Evolutionary conservation across 2,797 vertebrate species (phyloP), one percentile per base, ranked within the genome.

Genomic region (Enteromius radiatus): DNA sequence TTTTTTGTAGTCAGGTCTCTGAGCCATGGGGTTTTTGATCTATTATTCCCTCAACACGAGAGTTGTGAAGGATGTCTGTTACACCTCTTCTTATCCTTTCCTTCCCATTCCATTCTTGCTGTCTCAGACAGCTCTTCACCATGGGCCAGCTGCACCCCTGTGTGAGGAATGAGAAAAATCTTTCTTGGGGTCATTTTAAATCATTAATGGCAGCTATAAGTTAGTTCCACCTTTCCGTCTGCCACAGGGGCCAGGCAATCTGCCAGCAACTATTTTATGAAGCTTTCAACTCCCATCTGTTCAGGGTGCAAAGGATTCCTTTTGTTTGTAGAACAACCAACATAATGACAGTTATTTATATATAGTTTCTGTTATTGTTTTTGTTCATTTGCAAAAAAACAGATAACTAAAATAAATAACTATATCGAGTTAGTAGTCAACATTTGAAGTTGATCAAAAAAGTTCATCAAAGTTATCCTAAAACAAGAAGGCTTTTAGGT

Each of bases 171-270:
- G 36, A 78, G 74, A 56, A 41, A 9, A 31, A 54, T 43, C 33
- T 85, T 43, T 71, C 61, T 78, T 38, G 23, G 49, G 71, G 47
- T 54, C 19, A 8, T 74, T 47, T 54, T 74, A 74, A 54, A 74
- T 54, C 47, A 36, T 74, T 54, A 74, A 64, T 36, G 31, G 71
- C 47, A 54, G 70, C 31, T 64, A 64, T 73, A 64, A 64, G 79
- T 64, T 63, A 54, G 70, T 54, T 31, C 1, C 19, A 74, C 71
- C 71, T 54, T 36, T 12, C 12, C 10, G 31, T 73, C 45, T 28
- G 45, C 69, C 69, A 49, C 69, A 31, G 69, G 68, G 43, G 45
- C 26, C 2, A 8, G n/a, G 26, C 69, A 49, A 17, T 49, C 26
- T 71, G 43, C 26, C 69, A 71, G 43, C 17, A 21, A 5, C 69